Base-by-base conservation (phyloP, 2,113 vertebrate species). In the Podiceps cristatus region DNA sequence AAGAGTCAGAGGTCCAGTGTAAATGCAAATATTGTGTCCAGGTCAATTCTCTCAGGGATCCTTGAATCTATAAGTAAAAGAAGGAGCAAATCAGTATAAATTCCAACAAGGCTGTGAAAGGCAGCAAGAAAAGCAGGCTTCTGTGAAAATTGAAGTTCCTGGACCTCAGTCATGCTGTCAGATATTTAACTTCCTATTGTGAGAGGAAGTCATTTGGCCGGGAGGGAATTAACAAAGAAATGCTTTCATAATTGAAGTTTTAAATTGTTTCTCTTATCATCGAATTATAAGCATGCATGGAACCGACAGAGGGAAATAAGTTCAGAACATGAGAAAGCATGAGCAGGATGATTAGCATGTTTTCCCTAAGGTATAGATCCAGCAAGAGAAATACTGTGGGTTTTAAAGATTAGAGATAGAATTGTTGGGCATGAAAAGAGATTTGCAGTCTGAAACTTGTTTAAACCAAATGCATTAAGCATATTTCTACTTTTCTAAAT, bases 181-280 rank as follows among this genome's bases (percentile, higher is more conserved):
- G 78, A 80, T 86, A 66, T 94, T 97, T 88, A 88, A 94, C 84
- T 96, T 96, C 95, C 93, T 86, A 88, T 81, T 29, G 11, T 79
- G 95, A 96, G 84, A 96, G 89, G 94, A 95, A 96, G 84, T 55
- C 27, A 90, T 94, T 96, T 93, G 82, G 81, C 77, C 37, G 4
- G 72, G 72, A 94, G 82, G 76, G 74, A 95, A 96, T 95, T 96
- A 97, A 63, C 81, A 83, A 87, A 93, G 77, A 91, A 89, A 86
- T 81, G 66, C 20, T 87, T 86, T 91, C 88, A 67, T 96, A 97
- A 96, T 93, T 93, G 88, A 89, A 79, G 50, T 76, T 92, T 89
- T 58, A 93, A 96, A 93, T 92, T 93, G 88, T 91, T 85, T 79
- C 90, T 97, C 50, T 97, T 93, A 90, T 96, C 52, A 1, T 92